These are phyloP conservation scores for Cynaeus angustus DNA, from an alignment of 2,888 invertebrate species.

Conservation along the genomic window DNA sequence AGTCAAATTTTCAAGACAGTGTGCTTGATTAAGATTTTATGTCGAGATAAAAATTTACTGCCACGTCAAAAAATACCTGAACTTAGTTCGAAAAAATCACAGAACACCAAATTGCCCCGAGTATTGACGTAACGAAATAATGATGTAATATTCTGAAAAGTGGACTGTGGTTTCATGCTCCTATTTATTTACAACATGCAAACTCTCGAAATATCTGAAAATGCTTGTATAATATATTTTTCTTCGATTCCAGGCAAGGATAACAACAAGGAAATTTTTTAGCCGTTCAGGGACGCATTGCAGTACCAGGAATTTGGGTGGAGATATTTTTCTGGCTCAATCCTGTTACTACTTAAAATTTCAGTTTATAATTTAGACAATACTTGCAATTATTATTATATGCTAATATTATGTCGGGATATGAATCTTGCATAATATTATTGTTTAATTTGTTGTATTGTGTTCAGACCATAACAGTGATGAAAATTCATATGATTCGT, in stretches of 20 bases:
- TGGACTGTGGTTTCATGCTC: conserved; percentile 46
- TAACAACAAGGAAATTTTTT: conserved; percentile 15
- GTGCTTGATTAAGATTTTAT: conserved; percentile 4
- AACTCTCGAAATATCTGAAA: conserved; percentile 37
- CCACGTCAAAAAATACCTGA: conserved; percentile 10
- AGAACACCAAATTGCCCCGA: conserved; percentile 24
- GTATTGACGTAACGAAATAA: conserved; percentile 39
- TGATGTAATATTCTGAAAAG: conserved; percentile 42
- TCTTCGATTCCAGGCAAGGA: conserved; percentile 5
- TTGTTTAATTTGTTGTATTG: conserved; percentile 17
- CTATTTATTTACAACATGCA: conserved; percentile 43
- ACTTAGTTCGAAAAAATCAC: conserved; percentile 19
- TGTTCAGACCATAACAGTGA: conserved; percentile 15
- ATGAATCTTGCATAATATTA: conserved; percentile 20
- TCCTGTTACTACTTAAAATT: no score
- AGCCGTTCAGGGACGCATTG: no score
- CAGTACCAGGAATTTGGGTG: no score
- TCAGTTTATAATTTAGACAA: conserved; percentile 9
- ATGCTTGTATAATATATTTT: conserved; percentile 26
- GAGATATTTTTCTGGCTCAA: no score
- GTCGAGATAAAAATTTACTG: background rate
- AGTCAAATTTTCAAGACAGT: conserved; percentile 28
- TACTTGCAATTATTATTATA: conserved; percentile 15
- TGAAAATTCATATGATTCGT: conserved; percentile 18
- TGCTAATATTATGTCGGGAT: conserved; percentile 19